Evolutionary conservation across 2,113 vertebrate genomes (phyloP).

Genomic region (Eurypyga helias): DNA sequence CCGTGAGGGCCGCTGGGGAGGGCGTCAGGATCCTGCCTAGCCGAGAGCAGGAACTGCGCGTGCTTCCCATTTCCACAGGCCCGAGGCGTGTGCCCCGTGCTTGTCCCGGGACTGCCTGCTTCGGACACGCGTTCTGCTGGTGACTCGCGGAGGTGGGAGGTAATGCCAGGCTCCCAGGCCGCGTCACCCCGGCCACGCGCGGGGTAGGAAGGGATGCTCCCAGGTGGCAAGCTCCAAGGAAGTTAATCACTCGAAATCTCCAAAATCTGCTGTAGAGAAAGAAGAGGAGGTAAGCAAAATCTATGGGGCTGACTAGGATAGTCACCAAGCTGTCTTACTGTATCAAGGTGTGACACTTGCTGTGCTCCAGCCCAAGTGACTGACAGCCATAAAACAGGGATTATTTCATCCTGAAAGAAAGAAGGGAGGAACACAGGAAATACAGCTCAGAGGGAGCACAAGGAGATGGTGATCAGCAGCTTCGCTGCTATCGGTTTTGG

Average conservation of each 20-base stretch:
- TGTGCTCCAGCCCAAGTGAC: not conserved
- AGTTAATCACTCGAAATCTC: not conserved
- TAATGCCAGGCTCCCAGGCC: not conserved
- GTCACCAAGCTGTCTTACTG: not conserved
- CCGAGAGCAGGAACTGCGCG: not conserved
- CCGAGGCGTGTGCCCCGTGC: not conserved
- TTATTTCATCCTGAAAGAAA: not conserved
- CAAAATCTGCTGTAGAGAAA: not conserved
- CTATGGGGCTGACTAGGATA: not conserved
- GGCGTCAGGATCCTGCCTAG: not conserved
- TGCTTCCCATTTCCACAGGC: not conserved
- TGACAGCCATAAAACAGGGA: not conserved
- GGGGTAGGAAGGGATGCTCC: not conserved
- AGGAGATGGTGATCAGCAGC: not conserved
- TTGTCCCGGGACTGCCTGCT: not conserved
- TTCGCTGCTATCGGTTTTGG: not conserved
- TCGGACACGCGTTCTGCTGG: not conserved
- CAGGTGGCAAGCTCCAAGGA: not conserved
- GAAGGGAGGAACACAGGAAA: not conserved
- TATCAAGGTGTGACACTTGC: not conserved
- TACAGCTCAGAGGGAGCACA: not conserved
- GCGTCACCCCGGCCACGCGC: not conserved
- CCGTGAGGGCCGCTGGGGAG: not conserved
- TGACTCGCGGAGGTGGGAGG: constrained; percentile 4
- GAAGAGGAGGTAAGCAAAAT: not conserved